A percentile compares a stretch with the other conserved stretches of the same genome.
These are phyloP conservation scores for Micromys minutus DNA, from an alignment of 2,113 vertebrate genomes.

Conservation along the genomic window DNA sequence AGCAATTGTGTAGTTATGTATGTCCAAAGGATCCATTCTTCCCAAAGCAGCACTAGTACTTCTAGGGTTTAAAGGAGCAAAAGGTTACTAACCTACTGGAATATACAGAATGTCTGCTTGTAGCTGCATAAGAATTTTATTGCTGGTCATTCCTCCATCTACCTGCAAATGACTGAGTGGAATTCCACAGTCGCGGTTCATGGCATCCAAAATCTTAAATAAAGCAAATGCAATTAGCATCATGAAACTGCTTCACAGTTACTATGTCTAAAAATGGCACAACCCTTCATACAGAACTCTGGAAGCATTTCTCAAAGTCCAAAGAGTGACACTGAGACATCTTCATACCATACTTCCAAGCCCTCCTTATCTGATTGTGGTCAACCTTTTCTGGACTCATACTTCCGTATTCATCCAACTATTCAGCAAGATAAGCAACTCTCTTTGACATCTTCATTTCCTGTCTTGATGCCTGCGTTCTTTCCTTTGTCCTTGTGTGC, in stretches of 20 bases:
- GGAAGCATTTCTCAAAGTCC: not conserved
- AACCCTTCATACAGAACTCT: not conserved
- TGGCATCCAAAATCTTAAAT: slow-evolving; percentile 95
- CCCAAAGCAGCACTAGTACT: not conserved
- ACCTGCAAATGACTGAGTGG: slow-evolving; percentile 93
- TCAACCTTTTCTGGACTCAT: not conserved
- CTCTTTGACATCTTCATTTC: not conserved
- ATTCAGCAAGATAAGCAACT: not conserved
- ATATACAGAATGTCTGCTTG: slow-evolving; percentile 96
- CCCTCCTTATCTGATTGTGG: not conserved
- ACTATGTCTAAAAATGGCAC: not conserved
- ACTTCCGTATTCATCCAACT: not conserved
- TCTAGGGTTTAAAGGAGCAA: not conserved
- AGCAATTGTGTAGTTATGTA: not conserved
- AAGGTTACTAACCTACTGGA: slow-evolving; percentile 91
- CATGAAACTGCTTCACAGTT: not conserved
- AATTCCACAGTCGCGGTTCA: slow-evolving; percentile 96
- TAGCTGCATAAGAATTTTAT: slow-evolving; percentile 95
- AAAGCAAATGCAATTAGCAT: slow-evolving; percentile 58
- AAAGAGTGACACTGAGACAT: not conserved
- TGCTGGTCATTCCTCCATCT: slow-evolving; percentile 96
- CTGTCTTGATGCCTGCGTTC: not conserved
- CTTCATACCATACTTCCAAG: not conserved
- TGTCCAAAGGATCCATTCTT: slow-evolving; percentile 16
- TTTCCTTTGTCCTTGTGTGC: no score